Evolutionary conservation across 2,797 vertebrate genomes (phyloP), one percentile per base, ranked within the genome.

Genomic region (Smutsia gigantea): DNA sequence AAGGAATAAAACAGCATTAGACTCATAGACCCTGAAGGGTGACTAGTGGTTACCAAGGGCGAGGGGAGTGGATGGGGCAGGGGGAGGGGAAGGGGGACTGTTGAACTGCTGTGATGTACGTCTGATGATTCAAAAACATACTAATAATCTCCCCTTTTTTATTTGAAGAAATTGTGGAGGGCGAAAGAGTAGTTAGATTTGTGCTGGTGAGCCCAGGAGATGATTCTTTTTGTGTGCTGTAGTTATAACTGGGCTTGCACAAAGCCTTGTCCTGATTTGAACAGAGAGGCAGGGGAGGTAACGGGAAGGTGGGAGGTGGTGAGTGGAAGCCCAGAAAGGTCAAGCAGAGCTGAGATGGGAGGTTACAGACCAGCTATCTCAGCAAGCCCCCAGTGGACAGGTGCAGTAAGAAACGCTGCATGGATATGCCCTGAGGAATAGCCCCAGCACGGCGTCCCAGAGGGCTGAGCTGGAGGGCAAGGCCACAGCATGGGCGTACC

Each of bases 401-500:
- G 61, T 4, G 2, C 21, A 59, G 61, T 0, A 7, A 83, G 19
- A 59, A 51, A 74, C 74, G 18, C 3, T 1, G 23, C 23, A 51
- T 3, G 29, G 11, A 0, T 9, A 1, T 11, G 71, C 19, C 51
- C 37, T 13, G 88, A 39, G 72, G 64, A 59, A 18, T 0, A 51
- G 75, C 37, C 55, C 46, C 37, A 69, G 57, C 27, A 11, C 7
- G 77, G 51, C 17, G 21, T 14, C 23, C 78, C 27, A 8, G 15
- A 31, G 17, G 29, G 49, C 39, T 2, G n/a, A 42, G 9, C 6
- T 0, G 3, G 23, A 83, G 77, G 57, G 21, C n/a, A 46, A 59
- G 69, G 29, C 0, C 27, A 1, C 0, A 3, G 61, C 29, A 5
- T 0, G n/a, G 13, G 23, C 57, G 13, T 4, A 2, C 0, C 31